Base-by-base conservation (phyloP, 1,140 invertebrate genomes). In the Drosophila insularis region DNA sequence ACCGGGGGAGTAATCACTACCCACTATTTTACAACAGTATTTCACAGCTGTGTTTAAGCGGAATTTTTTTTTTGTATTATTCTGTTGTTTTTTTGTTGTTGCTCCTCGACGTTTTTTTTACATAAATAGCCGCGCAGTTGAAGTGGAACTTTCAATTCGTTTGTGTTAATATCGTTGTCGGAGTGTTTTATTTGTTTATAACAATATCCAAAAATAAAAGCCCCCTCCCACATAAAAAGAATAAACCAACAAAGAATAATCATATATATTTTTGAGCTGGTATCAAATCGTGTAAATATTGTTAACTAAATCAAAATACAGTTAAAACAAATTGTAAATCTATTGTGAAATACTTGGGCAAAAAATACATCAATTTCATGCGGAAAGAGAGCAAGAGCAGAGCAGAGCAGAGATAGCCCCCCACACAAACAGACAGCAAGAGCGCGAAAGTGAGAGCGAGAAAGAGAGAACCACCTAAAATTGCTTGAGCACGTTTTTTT, bases 71-170 rank as follows among this genome's bases (percentile, higher is more conserved):
- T 27, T 27, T 27, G 27, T 27, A 27, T 27, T 27, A 27, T 27
- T 27, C 27, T 27, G 27, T 35, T 35, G 43, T 46, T 46, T 46
- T 46, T 46, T 46, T 46, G 14, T 46, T 46, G 43, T 46, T 46
- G 43, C 19, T 46, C 43, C 6, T 46, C 43, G 43, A 7, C 17
- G n/a, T 60, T 37, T 60, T 59, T 60, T 60, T 50, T 40, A 62
- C 73, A 74, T 74, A 74, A 74, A 74, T 74, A 74, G 71, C 71
- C 71, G 71, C 62, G 50, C 74, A 74, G 67, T 66, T 77, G 70
- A 70, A 70, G 74, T 71, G 59, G 43, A 76, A 40, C 74, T 74
- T 77, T 77, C 59, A 75, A 76, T 76, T 53, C 54, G 67, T 64
- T 74, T 71, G 74, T 71, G 73, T 77, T 78, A 78, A 77, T 71